Evolutionary conservation across 1,140 invertebrate species (phyloP), one percentile per base, ranked within the genome.

Genomic region (Cepaea nemoralis): DNA sequence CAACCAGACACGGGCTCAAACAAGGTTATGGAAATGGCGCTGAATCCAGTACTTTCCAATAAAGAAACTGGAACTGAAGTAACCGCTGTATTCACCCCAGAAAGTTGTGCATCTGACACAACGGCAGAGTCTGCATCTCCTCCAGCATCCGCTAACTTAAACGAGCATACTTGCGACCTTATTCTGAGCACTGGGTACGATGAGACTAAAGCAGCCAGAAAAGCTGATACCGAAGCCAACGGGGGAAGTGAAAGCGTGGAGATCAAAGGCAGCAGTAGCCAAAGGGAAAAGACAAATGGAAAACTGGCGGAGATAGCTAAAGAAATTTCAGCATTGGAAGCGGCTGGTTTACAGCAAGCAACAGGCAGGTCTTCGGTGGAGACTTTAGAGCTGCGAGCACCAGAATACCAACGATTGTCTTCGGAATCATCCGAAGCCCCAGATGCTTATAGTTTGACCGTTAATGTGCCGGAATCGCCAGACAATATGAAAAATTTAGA

Each of bases 171-270:
- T 0, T 80, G 78, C 59, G 78, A 80, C 48, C 45, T 80, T 2
- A 59, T 80, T 59, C 48, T 80, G 6, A 80, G 78, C 78, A 80
- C 78, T 16, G 67, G 78, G 5, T 80, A 71, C 27, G 78, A 78
- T 5, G 66, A 78, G 8, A 24, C n/a, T 12, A 78, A 69, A 48
- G 22, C 37, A 3, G 27, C 77, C 3, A 74, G 33, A 33, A 70
- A 70, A 70, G 2, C 45, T 0, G 73, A 45, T 1, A 12, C 50
- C 3, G 33, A 22, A 5, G 19, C 22, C 16, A 77, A 59, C 10
- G 12, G 22, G 2, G 55, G 24, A 24, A 24, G 1, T 16, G 27
- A 71, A 42, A 39, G 0, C 12, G 6, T 16, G 19, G 35, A 8
- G 31, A 31, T 5, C 3, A 48, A 48, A 50, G 39, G 16, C 6